These are phyloP conservation scores for Actinia equina DNA, from an alignment of 64 coral and sea anemone genomes.

Conservation along the genomic window DNA sequence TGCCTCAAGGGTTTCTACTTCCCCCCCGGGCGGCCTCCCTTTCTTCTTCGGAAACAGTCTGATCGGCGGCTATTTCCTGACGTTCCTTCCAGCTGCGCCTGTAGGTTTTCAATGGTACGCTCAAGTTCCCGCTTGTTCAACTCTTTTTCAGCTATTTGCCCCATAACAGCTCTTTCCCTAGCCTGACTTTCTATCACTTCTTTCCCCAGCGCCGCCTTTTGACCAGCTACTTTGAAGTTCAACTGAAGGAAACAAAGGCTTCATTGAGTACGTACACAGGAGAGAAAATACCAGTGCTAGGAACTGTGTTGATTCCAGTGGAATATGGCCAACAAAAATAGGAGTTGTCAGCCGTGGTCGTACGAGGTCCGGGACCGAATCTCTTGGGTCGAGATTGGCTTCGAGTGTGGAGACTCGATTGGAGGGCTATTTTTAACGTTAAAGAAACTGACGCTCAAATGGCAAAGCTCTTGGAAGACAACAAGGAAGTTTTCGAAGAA, in stretches of 20 bases:
- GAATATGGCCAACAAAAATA: constrained; percentile 17
- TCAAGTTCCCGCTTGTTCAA: no score
- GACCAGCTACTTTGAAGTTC: no score
- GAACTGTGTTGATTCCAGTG: constrained; percentile 18
- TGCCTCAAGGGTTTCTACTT: no score
- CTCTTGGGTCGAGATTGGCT: constrained; percentile 40
- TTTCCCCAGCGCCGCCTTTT: no score
- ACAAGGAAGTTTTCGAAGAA: constrained; percentile 42
- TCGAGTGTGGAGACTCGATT: background rate
- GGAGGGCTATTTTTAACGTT: constrained; percentile 22
- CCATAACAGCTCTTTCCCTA: no score
- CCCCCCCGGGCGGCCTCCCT: no score
- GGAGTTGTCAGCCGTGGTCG: constrained; percentile 26
- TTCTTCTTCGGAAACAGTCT: no score
- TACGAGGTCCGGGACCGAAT: constrained; percentile 35
- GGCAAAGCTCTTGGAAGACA: background rate
- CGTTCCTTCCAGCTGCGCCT: no score
- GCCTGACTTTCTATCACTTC: no score
- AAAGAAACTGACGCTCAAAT: constrained; percentile 5
- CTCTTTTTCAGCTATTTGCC: no score
- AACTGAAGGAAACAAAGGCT: constrained; percentile 17
- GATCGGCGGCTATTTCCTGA: no score
- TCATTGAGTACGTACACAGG: constrained; percentile 29
- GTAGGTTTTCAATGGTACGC: no score
- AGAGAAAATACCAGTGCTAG: constrained; percentile 36